Evolutionary conservation across 2,113 vertebrate genomes (phyloP), one percentile per base, ranked within the genome.

Genomic region (Aegotheles bennettii): DNA sequence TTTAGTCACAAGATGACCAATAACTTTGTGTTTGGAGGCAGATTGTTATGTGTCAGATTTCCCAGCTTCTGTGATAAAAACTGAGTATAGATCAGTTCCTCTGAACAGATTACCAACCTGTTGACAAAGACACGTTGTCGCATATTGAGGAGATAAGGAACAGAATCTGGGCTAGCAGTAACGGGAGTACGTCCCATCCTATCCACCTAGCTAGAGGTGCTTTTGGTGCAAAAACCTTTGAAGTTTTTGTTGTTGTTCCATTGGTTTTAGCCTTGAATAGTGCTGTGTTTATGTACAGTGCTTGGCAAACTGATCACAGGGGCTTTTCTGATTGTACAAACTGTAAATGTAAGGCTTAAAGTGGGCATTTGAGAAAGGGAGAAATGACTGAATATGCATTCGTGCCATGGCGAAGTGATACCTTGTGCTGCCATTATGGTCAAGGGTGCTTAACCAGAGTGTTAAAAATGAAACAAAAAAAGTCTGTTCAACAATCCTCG

Each of bases 161-260:
- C 29, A 53, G 61, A 36, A 24, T 17, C 16, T 53, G 65, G 35
- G 14, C 31, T 33, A 13, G 40, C 59, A 57, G 31, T 26, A 43
- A 4, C 0, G 3, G 1, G 7, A 65, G 42, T 31, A 10, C 1
- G 2, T 28, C 16, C 24, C 4, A 2, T 7, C 25, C 31, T 10
- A 4, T 35, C 15, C 17, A 16, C 14, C 23, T 40, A 24, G 31
- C 13, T 43, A 26, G 26, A 31, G 18, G 40, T 29, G 35, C 53
- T 12, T 56, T 36, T 67, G 33, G 35, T 64, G 59, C 31, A 36
- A 5, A 73, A 63, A 45, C 5, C 42, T 91, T 82, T 35, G 45
- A 59, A 16, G 42, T 16, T 38, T 48, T 43, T 51, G 19, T 82
- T 3, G 0, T 36, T 31, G 26, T n/a, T 82, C 21, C 11, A 3